These are phyloP conservation scores for Saguinus imperator DNA, from an alignment of 2,113 vertebrate species.

Conservation along the genomic window DNA sequence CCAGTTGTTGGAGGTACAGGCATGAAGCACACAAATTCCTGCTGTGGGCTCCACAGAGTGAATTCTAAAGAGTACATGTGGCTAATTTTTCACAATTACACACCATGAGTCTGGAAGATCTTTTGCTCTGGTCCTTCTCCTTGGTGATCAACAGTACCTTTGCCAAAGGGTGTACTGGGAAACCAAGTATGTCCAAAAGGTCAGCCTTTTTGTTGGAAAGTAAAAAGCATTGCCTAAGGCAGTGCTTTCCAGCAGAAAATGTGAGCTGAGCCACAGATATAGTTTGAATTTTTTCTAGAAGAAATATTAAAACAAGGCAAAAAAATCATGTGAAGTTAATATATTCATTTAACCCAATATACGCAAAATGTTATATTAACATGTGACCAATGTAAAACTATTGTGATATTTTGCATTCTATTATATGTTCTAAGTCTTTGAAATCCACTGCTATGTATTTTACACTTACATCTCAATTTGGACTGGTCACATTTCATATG, in stretches of 20 bases:
- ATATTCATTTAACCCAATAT: neutral
- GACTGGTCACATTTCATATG: neutral
- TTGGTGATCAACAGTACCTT: neutral
- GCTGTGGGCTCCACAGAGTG: neutral
- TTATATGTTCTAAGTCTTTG: neutral
- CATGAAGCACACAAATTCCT: neutral
- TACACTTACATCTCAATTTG: neutral
- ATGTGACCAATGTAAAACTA: neutral
- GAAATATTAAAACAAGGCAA: neutral
- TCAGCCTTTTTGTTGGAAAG: neutral
- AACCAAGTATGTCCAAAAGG: neutral
- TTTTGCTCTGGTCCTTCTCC: neutral
- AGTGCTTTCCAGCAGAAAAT: neutral
- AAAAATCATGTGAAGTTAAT: neutral
- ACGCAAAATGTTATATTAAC: neutral
- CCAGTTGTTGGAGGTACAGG: neutral
- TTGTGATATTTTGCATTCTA: neutral
- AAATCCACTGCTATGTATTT: neutral
- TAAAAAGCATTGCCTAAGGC: neutral
- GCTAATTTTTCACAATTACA: neutral
- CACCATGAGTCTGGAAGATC: neutral
- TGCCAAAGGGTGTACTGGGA: neutral
- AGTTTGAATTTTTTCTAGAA: conserved; percentile 11
- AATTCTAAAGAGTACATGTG: neutral
- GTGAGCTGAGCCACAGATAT: neutral